Percentiles rank a stretch among this genome's conserved stretches.
Evolutionary conservation across 23 tunicate genomes (phyloP).

Genomic region (Phallusia fumigata): DNA sequence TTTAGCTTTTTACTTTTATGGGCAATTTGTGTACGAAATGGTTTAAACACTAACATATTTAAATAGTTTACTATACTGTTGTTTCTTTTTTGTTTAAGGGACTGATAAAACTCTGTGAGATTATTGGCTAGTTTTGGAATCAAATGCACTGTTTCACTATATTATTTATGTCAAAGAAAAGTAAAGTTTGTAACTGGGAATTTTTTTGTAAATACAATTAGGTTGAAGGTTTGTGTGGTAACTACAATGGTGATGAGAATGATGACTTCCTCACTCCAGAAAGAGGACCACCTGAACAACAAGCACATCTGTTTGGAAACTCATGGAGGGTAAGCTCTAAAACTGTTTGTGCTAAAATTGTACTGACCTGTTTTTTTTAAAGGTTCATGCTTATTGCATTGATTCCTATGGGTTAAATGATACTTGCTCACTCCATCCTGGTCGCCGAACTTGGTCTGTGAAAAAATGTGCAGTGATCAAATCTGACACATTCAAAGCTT

Average conservation of each 20-base stretch:
- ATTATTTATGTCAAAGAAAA: too few species aligned
- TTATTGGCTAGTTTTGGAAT: too few species aligned
- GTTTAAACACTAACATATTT: too few species aligned
- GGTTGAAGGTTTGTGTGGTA: constrained; percentile 51
- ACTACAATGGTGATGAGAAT: constrained; percentile 31
- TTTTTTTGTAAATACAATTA: background rate
- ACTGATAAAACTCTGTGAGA: too few species aligned
- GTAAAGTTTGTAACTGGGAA: too few species aligned
- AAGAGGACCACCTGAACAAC: constrained; percentile 32
- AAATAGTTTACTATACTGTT: too few species aligned
- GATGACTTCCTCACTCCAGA: constrained; percentile 42
- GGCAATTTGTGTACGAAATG: too few species aligned
- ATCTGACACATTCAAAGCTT: constrained; percentile 16
- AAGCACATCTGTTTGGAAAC: constrained; percentile 27
- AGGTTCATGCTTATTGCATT: constrained; percentile 33
- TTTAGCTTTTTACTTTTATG: too few species aligned
- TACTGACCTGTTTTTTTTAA: too few species aligned
- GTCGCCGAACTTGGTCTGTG: constrained; percentile 13
- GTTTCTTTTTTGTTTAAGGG: too few species aligned
- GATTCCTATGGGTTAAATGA: background rate
- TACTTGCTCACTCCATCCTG: constrained; percentile 18
- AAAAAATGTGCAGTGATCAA: constrained; percentile 31
- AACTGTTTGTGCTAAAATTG: background rate
- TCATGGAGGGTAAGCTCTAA: constrained; percentile 27
- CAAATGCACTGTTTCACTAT: too few species aligned